A percentile compares a stretch with the other conserved stretches of the same genome.
Conservation (phyloP, 2,113 vertebrate species). For the Neolamprologus sp. region DNA sequence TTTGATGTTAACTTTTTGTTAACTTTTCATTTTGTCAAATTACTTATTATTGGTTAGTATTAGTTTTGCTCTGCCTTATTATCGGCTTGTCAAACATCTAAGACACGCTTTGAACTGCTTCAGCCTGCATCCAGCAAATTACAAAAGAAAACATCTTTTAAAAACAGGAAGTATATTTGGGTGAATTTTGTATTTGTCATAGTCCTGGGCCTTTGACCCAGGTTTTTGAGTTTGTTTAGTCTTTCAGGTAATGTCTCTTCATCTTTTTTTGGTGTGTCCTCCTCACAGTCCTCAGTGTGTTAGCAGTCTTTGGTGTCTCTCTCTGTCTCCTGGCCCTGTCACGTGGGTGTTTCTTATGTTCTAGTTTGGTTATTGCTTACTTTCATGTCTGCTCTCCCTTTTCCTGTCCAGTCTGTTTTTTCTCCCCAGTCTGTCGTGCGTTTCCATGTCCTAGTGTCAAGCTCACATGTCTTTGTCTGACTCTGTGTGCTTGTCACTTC, state of each 20-base stretch:
- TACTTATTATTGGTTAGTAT: neutral
- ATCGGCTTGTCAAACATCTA: neutral
- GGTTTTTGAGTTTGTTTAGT: neutral
- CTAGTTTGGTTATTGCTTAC: neutral
- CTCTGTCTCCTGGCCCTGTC: neutral
- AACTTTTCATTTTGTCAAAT: neutral
- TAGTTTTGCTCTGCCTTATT: neutral
- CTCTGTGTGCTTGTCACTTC: neutral
- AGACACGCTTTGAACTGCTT: neutral
- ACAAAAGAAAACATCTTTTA: neutral
- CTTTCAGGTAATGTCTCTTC: neutral
- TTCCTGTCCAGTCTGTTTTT: neutral
- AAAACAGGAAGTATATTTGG: neutral
- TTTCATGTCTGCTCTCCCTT: neutral
- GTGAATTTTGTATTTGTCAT: neutral
- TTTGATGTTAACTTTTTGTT: neutral
- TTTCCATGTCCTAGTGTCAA: neutral
- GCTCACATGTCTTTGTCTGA: neutral
- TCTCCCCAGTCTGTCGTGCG: neutral
- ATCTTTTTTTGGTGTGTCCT: neutral
- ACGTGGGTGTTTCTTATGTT: neutral
- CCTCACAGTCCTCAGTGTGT: neutral
- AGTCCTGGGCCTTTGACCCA: neutral
- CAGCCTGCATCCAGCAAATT: neutral
- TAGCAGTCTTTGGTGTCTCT: accelerated